Base-by-base conservation (phyloP, 2,888 invertebrate species). In the Lottia gigantea region DNA sequence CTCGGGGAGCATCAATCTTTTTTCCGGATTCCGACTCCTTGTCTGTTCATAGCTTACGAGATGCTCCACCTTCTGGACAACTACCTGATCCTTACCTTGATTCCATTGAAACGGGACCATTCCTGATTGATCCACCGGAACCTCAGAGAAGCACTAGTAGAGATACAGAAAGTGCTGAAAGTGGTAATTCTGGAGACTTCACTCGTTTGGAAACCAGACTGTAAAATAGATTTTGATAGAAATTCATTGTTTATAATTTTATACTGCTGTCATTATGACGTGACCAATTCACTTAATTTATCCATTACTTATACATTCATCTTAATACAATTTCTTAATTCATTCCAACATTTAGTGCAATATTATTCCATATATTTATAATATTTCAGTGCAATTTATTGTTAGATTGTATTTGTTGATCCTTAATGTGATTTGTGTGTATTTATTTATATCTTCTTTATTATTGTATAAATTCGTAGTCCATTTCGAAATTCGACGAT, bases 21-120 rank as follows among this genome's bases (percentile, higher is more conserved):
- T 85, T 85, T 77, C 78, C 85, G 0, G 85, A 85, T 55, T 73
- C 80, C 4, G 85, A 85, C 49, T 78, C 83, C 2, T 76, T 81
- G 31, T 78, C 77, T 64, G 55, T 71, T 71, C 74, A 72, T 66
- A 71, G 73, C 68, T 66, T 70, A 74, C 68, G 74, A 63, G 71
- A 75, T 64, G 67, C 64, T 62, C 67, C 70, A 55, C 75, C 76
- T 61, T 67, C 73, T 14, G 70, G 74, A 23, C 66, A 68, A 26
- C 62, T 73, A 15, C 64, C 67, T 46, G 78, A 75, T 26, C 74
- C 74, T 15, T 74, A 70, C 64, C 40, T 74, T 1, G 75, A 73
- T 66, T 25, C 66, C n/a, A 47, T 73, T 31, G 76, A 74, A 19
- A 72, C 73, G 6, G 73, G 76, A 4, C 25, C 72, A 3, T 73